A percentile compares a stretch with the other conserved stretches of the same genome.
These are phyloP conservation scores for Sprattus sprattus DNA, from an alignment of 2,113 vertebrate genomes.

Conservation along the genomic window DNA sequence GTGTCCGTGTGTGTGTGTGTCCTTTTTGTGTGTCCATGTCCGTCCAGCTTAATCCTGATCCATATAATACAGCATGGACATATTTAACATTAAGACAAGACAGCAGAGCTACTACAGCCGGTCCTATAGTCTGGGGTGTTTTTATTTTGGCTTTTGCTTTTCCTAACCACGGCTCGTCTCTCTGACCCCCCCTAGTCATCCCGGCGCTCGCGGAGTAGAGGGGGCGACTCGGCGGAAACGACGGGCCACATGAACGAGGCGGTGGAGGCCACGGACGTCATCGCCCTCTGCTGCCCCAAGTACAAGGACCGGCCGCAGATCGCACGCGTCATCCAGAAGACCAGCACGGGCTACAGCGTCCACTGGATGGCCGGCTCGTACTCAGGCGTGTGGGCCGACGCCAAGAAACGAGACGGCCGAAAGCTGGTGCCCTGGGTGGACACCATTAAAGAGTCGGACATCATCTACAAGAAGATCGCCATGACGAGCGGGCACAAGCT, in stretches of 20 bases:
- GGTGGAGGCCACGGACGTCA: constrained; percentile 95
- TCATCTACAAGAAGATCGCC: constrained; percentile 99
- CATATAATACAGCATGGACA: no score
- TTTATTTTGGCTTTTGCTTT: no score
- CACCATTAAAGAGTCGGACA: constrained; percentile 99
- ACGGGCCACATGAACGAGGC: constrained; percentile 92
- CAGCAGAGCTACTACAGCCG: no score
- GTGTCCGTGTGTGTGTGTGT: no score
- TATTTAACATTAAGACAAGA: no score
- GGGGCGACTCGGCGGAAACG: constrained; percentile 86
- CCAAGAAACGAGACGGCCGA: constrained; percentile 96
- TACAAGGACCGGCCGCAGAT: constrained; percentile 99
- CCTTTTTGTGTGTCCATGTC: no score
- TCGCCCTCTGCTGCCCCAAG: constrained; percentile 98
- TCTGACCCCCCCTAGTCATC: constrained; percentile 76
- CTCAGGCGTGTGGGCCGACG: constrained; percentile 97
- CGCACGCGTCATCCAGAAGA: constrained; percentile 96
- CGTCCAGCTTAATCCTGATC: no score
- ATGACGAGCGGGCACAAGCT: constrained; percentile 99
- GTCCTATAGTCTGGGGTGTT: no score
- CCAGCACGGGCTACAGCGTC: constrained; percentile 91
- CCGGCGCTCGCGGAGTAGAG: constrained; percentile 86
- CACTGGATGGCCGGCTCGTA: constrained; percentile 99
- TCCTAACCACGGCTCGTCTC: not conserved
- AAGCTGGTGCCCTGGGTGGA: constrained; percentile 99